phyloP scores from a whole-genome alignment of 2,797 vertebrate species.

The Lutjanus campechanus region DNA sequence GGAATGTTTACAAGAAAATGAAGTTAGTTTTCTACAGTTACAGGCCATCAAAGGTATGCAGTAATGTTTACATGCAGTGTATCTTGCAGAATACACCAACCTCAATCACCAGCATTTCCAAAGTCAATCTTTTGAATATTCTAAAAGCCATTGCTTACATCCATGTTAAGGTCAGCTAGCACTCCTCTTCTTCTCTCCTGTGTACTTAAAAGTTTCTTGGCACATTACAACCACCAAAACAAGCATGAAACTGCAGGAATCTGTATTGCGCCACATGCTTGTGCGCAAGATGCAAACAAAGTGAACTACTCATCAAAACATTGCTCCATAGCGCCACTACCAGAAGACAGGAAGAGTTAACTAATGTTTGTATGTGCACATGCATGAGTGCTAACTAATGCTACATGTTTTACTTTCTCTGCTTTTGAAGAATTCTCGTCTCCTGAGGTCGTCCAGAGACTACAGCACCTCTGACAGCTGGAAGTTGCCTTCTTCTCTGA shows the following conservation, averaged over 20 bases:
- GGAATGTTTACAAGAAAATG: not conserved
- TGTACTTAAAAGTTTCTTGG: not conserved
- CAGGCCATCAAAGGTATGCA: not conserved
- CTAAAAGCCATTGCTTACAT: not conserved
- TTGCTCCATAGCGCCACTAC: not conserved
- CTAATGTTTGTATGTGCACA: not conserved
- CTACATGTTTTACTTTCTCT: not conserved
- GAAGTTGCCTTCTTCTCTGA: slow-evolving; percentile 87
- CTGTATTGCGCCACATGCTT: not conserved
- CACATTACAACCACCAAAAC: not conserved
- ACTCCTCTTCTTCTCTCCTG: not conserved
- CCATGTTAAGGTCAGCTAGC: not conserved
- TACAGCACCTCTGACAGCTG: slow-evolving; percentile 87
- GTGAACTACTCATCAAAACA: not conserved
- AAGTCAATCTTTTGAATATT: not conserved
- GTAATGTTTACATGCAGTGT: not conserved
- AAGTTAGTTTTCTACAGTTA: not conserved
- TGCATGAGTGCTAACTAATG: not conserved
- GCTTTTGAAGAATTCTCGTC: slow-evolving; percentile 81
- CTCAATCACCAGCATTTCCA: not conserved
- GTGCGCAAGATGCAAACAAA: not conserved
- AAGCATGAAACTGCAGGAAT: not conserved
- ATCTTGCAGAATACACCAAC: not conserved
- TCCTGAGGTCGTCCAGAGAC: slow-evolving; percentile 86
- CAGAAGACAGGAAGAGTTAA: not conserved